phyloP scores from a whole-genome alignment of 1,140 invertebrate genomes.

The Nephotettix cincticeps region DNA sequence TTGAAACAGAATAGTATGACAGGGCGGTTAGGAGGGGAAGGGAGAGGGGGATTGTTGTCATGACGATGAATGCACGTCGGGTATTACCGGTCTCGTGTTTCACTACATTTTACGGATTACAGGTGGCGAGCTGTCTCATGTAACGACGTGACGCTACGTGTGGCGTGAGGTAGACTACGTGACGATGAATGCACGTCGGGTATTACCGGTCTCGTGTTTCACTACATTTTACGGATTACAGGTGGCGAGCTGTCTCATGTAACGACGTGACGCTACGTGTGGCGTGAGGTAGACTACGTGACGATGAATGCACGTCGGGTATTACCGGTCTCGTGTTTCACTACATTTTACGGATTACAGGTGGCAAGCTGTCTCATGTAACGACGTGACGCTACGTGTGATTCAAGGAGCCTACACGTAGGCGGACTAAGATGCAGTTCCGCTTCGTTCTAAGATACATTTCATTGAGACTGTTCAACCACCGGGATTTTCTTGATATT shows the following conservation, averaged over 20 bases:
- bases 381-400: too few species aligned
- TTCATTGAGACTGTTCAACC: too few species aligned
- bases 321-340: constrained; percentile 13
- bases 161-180: neutral
- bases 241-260: neutral
- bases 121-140: neutral
- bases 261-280: too few species aligned
- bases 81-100: constrained; percentile 12
- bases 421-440: too few species aligned
- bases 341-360: constrained; percentile 22
- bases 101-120: constrained; percentile 21
- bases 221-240: constrained; percentile 22
- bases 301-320: neutral
- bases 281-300: neutral
- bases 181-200: constrained; percentile 1
- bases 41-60: neutral
- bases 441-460: too few species aligned
- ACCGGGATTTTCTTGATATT: too few species aligned
- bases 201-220: constrained; percentile 10
- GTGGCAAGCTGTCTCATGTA: neutral
- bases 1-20: too few species aligned
- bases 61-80: constrained; percentile 1
- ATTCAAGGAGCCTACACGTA: neutral
- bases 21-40: neutral
- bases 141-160: too few species aligned